A percentile compares a stretch with the other conserved stretches of the same genome.
Evolutionary conservation across 1,140 invertebrate genomes (phyloP).

Genomic region (Heliconius melpomene): DNA sequence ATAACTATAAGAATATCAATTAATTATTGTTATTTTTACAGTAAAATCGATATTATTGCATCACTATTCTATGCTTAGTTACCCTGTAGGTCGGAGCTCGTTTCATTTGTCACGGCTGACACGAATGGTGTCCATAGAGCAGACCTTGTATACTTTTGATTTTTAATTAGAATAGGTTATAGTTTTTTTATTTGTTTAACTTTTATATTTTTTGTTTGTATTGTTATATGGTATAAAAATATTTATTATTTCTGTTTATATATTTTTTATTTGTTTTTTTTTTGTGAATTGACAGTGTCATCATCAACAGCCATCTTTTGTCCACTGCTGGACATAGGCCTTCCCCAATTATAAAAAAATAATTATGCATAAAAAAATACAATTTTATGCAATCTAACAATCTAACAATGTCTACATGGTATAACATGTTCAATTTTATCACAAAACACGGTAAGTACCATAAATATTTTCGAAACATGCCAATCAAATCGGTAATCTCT

Average conservation of each 20-base stretch:
- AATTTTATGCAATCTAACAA: background rate
- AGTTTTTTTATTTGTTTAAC: background rate
- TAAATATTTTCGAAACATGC: constrained; percentile 42
- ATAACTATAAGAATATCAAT: background rate
- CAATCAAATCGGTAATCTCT: constrained; percentile 48
- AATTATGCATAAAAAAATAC: background rate
- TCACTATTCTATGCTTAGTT: constrained; percentile 39
- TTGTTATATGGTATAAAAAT: background rate
- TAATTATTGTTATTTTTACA: background rate
- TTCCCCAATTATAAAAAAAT: background rate
- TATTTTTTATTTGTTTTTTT: too few species aligned
- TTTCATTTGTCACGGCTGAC: constrained; percentile 67
- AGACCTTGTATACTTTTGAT: constrained; percentile 7
- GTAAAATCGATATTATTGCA: constrained; percentile 44
- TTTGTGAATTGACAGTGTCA: too few species aligned
- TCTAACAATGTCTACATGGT: constrained; percentile 15
- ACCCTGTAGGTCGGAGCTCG: constrained; percentile 34
- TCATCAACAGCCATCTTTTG: too few species aligned
- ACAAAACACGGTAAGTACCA: constrained; percentile 23
- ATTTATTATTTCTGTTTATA: too few species aligned
- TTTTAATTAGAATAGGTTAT: constrained; percentile 19
- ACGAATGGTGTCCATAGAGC: constrained; percentile 34
- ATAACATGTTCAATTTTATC: constrained; percentile 21
- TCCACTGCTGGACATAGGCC: too few species aligned
- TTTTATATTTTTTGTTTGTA: background rate